Conservation (phyloP, 2,113 vertebrate genomes). For the Phalacrocorax aristotelis region DNA sequence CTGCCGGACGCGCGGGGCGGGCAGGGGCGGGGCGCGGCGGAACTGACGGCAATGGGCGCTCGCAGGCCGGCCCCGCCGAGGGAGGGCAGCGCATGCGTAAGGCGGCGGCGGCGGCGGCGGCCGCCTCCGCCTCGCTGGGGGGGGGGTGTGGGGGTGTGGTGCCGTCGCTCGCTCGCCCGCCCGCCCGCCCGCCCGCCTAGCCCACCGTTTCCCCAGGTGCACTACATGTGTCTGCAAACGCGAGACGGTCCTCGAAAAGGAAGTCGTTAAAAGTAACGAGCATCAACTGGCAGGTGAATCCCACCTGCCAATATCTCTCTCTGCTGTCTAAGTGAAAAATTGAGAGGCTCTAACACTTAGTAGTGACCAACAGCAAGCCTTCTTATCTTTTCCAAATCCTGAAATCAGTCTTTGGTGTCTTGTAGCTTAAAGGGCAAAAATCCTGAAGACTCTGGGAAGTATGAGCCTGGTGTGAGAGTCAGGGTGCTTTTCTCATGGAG, state of each 20-base stretch:
- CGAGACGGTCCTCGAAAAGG: not conserved
- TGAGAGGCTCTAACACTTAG: rapidly evolving
- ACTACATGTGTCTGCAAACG: not conserved
- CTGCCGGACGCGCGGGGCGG: not conserved
- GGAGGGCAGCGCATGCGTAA: not conserved
- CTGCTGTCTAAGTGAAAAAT: not conserved
- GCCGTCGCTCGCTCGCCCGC: rapidly evolving
- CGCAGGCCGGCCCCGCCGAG: not conserved
- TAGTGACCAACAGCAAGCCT: not conserved
- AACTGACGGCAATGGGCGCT: conserved; percentile 36
- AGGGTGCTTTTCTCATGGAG: no score
- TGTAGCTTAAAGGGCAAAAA: not conserved
- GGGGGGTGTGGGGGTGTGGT: not conserved
- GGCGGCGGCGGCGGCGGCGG: no score
- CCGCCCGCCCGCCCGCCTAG: no score
- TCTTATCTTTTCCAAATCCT: not conserved
- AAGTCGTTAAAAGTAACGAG: no score
- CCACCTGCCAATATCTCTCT: no score
- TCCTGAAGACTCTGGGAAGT: not conserved
- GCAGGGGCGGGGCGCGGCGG: not conserved
- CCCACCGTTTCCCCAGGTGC: rapidly evolving
- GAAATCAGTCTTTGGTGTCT: not conserved
- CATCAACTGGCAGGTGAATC: not conserved
- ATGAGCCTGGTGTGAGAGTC: no score
- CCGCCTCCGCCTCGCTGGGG: no score